A percentile compares a stretch with the other conserved stretches of the same genome.
These are phyloP conservation scores for Dicaeum eximium DNA, from an alignment of 2,113 vertebrate species.

Conservation along the genomic window DNA sequence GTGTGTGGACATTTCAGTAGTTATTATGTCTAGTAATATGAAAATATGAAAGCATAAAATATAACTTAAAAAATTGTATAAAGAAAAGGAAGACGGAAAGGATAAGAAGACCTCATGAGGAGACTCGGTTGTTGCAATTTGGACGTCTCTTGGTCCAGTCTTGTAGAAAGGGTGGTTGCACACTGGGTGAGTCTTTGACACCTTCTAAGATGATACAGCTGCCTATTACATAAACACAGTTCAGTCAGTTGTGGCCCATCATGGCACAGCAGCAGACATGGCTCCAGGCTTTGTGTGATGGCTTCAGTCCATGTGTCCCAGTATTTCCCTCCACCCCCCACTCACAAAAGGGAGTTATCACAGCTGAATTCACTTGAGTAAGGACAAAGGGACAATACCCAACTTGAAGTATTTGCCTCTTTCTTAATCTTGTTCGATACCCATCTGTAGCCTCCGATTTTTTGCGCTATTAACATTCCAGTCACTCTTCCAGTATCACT, in stretches of 20 bases:
- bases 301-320: too few relatives aligned
- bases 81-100: neutral
- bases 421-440: neutral
- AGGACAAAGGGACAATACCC: neutral
- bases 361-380: neutral
- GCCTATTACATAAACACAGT: neutral
- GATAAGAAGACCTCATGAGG: rapidly evolving
- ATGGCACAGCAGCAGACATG: too few relatives aligned
- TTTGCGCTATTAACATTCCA: neutral
- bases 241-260: neutral
- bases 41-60: neutral
- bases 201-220: neutral
- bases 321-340: neutral
- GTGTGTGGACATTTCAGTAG: neutral
- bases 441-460: neutral
- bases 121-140: neutral
- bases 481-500: neutral
- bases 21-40: neutral
- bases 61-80: neutral
- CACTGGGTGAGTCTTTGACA: neutral
- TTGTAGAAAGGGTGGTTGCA: neutral
- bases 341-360: neutral
- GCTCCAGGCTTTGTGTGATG: neutral
- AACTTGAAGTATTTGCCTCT: neutral
- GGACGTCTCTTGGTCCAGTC: neutral